These are phyloP conservation scores for Anhinga rufa DNA, from an alignment of 2,113 vertebrate species.

Conservation along the genomic window DNA sequence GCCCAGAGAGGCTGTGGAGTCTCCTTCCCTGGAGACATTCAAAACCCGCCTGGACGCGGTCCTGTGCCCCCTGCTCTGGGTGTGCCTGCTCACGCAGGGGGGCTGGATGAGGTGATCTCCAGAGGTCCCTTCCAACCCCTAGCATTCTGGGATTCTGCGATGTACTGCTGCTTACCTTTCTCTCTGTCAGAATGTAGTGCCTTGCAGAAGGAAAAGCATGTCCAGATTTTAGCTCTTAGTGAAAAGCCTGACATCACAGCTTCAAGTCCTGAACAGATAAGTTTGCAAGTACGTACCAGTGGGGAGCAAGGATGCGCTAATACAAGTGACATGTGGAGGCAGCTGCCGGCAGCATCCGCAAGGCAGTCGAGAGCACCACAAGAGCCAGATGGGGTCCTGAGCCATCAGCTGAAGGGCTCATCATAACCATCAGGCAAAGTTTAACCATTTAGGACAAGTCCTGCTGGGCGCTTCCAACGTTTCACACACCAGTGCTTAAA, in stretches of 20 bases:
- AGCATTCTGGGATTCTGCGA: no score
- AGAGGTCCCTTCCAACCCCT: no score
- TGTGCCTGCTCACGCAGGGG: no score
- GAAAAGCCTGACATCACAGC: fast-evolving
- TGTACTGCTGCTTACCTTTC: not conserved
- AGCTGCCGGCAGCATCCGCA: not conserved
- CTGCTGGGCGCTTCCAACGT: not conserved
- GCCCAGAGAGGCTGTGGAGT: no score
- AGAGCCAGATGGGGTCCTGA: not conserved
- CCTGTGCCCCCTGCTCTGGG: no score
- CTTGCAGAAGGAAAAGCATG: not conserved
- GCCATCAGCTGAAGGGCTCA: not conserved
- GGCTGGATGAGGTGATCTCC: no score
- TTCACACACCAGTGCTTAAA: not conserved
- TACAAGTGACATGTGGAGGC: not conserved
- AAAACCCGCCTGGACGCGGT: no score
- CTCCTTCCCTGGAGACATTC: no score
- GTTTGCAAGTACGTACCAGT: not conserved
- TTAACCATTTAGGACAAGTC: not conserved
- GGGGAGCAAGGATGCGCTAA: not conserved
- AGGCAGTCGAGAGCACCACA: not conserved
- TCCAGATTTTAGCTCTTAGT: not conserved
- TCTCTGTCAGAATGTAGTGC: not conserved
- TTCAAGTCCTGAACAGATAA: not conserved
- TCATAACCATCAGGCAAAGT: not conserved